These are phyloP conservation scores for Polypterus bichir DNA, from an alignment of 2,113 vertebrate genomes.

Conservation along the genomic window DNA sequence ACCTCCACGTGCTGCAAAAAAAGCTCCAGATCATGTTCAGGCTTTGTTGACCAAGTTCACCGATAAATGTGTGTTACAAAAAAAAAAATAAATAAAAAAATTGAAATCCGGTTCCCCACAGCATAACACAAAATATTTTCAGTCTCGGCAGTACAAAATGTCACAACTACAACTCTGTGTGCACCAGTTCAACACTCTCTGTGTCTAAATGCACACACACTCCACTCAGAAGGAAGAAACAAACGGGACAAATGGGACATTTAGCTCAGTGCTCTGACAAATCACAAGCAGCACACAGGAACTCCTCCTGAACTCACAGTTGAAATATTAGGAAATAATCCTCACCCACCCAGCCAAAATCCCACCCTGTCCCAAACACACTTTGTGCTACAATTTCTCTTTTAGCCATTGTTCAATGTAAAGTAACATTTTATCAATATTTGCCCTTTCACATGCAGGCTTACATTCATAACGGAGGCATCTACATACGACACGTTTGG, in stretches of 20 bases:
- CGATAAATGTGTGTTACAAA: conserved; percentile 4
- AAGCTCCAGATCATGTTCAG: conserved; percentile 10
- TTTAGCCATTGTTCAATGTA: no score
- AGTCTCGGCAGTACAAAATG: conserved; percentile 14
- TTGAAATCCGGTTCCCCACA: conserved; percentile 70
- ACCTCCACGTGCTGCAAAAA: not conserved
- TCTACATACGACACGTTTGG: no score
- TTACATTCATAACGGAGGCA: no score
- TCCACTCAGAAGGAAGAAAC: conserved; percentile 3
- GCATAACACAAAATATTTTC: conserved; percentile 15
- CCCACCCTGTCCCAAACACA: no score
- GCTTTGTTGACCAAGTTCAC: not conserved
- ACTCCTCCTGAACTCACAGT: no score
- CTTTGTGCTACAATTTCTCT: no score
- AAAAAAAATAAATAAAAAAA: conserved; percentile 2
- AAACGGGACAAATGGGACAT: conserved; percentile 4
- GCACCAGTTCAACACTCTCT: not conserved
- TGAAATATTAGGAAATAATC: no score
- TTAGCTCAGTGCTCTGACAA: conserved; percentile 13
- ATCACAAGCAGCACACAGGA: no score
- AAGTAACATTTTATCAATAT: no score
- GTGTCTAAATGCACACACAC: not conserved
- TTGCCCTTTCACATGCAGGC: no score
- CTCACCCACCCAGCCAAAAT: no score
- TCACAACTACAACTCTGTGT: not conserved